These are phyloP conservation scores for Phoenicopterus ruber DNA, from an alignment of 2,113 vertebrate genomes.

Conservation along the genomic window DNA sequence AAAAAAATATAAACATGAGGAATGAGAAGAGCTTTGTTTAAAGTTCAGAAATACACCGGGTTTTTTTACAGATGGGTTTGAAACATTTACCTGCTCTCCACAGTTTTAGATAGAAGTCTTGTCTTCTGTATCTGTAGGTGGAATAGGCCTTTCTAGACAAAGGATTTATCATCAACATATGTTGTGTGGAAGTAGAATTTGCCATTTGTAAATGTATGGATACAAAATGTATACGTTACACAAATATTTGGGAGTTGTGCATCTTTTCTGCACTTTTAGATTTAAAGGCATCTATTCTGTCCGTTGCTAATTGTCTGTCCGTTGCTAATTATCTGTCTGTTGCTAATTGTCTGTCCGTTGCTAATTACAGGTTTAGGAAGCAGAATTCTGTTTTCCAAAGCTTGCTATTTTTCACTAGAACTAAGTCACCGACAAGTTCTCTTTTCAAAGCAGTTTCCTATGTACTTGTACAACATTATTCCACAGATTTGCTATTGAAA, in stretches of 20 bases:
- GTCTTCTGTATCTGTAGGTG: background rate
- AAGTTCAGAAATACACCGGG: background rate
- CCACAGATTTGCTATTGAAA: conserved; percentile 70
- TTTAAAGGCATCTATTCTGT: background rate
- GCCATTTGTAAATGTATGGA: background rate
- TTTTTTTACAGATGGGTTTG: background rate
- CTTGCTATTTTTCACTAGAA: conserved; percentile 12
- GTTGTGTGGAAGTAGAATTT: background rate
- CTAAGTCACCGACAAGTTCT: conserved; percentile 29
- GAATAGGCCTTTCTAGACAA: background rate
- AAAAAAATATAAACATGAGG: background rate
- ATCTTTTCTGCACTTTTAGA: background rate
- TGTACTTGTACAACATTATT: conserved; percentile 62
- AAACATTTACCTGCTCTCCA: background rate
- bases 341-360: background rate
- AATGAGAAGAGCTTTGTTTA: background rate
- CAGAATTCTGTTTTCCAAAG: background rate
- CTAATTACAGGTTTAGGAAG: background rate
- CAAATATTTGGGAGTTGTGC: background rate
- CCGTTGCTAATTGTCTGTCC: background rate
- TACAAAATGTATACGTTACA: background rate
- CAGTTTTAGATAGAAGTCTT: background rate
- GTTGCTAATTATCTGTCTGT: background rate
- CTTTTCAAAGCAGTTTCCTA: conserved; percentile 51
- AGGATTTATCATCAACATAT: background rate